Base-by-base conservation (phyloP, 2,888 invertebrate genomes). In the Tachina grossa region DNA sequence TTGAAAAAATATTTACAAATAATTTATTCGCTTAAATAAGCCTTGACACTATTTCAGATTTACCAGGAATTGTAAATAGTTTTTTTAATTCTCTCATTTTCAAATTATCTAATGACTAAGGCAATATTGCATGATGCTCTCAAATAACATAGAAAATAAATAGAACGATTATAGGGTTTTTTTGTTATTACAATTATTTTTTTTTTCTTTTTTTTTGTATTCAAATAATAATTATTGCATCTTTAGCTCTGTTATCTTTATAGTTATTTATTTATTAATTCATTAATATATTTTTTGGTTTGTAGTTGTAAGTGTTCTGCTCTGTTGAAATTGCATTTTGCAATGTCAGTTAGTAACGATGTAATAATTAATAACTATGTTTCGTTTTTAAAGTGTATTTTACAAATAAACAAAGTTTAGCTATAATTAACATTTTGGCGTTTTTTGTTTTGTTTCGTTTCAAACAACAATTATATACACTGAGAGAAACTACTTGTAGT, bases 281-380 rank as follows among this genome's bases (percentile, higher is more conserved):
- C 59, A 66, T 74, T 74, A 59, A 68, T 53, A 49, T 53, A 14
- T 57, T 59, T 61, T 57, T 59, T 61, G 19, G 51, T 31, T 53
- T 57, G 41, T 45, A 45, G 49, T 19, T 69, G 65, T 71, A 55
- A 22, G 13, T 53, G 71, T 76, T 77, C 53, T 74, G 77, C 65
- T 83, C 68, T 59, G 83, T 53, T 83, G 71, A 57, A 71, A 77
- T 49, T 65, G 14, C 57, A 57, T 68, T 68, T 84, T 69, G 61
- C 75, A 79, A 69, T 55, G 59, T 79, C 83, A 74, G 74, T 84
- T 61, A 47, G 47, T 74, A 84, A 84, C 83, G 74, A 84, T 84
- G 49, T 69, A 69, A 84, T 84, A 71, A 84, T 79, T 84, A 79
- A 83, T 61, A 78, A 75, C 79, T 13, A 68, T 69, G 45, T 65